These are phyloP conservation scores for Silurus lanzhouensis DNA, from an alignment of 2,797 vertebrate genomes.

Conservation along the genomic window DNA sequence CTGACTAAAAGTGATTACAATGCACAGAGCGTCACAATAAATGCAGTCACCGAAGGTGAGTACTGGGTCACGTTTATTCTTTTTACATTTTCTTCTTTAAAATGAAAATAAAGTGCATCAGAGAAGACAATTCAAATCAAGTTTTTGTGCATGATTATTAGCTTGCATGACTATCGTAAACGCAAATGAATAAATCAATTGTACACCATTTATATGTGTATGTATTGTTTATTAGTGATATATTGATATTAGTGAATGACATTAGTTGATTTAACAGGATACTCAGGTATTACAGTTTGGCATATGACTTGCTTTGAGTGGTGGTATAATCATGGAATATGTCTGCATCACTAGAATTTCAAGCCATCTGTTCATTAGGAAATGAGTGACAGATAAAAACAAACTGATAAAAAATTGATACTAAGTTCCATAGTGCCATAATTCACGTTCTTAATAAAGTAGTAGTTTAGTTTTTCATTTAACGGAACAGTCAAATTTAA, in stretches of 20 bases:
- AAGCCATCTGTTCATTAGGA: background rate
- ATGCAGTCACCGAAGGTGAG: slow-evolving; percentile 6
- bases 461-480: background rate
- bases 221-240: background rate
- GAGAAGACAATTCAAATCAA: background rate
- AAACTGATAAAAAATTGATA: background rate
- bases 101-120: background rate
- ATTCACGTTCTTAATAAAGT: background rate
- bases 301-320: background rate
- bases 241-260: no score
- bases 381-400: background rate
- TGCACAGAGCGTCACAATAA: background rate
- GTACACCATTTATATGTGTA: background rate
- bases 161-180: background rate
- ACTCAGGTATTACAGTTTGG: background rate
- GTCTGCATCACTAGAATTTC: background rate
- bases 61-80: background rate
- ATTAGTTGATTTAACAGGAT: background rate
- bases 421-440: background rate
- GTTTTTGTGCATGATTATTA: background rate
- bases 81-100: background rate
- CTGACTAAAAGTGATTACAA: slow-evolving; percentile 5
- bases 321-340: background rate
- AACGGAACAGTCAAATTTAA: background rate
- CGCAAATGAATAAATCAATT: background rate